These are phyloP conservation scores for Mactra quadrangularis DNA, from an alignment of 1,140 invertebrate species.

Conservation along the genomic window DNA sequence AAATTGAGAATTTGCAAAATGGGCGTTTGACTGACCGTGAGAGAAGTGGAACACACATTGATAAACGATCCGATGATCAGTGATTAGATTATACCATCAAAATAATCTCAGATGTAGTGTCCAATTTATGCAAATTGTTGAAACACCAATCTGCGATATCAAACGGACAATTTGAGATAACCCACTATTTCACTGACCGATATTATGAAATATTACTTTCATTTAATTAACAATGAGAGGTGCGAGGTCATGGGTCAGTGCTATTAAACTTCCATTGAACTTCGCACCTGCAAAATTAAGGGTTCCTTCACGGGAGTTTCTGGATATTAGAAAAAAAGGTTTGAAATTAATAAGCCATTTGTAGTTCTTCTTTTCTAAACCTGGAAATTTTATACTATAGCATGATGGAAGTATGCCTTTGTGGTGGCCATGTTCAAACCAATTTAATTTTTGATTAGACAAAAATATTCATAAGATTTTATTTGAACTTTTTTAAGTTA, in stretches of 20 bases:
- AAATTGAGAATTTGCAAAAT: no score
- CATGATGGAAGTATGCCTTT: no score
- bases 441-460: no score
- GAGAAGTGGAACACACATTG: not conserved
- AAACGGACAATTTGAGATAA: conserved; percentile 8
- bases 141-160: conserved; percentile 4
- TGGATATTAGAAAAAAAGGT: not conserved
- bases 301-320: conserved; percentile 6
- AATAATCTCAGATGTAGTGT: conserved; percentile 1
- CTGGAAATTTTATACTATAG: no score
- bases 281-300: conserved; percentile 43
- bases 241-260: conserved; percentile 7
- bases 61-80: not conserved
- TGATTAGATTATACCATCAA: conserved; percentile 13
- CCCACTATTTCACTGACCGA: not conserved
- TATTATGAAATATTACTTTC: conserved; percentile 55
- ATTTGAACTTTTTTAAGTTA: no score
- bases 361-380: no score
- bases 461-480: no score
- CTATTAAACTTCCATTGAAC: conserved; percentile 37
- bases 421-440: no score
- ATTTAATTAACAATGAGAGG: conserved; percentile 21
- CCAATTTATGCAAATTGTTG: not conserved
- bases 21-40: conserved; percentile 14
- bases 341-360: no score